Evolutionary conservation across 1,140 invertebrate genomes (phyloP).

Genomic region (Penaeus chinensis): DNA sequence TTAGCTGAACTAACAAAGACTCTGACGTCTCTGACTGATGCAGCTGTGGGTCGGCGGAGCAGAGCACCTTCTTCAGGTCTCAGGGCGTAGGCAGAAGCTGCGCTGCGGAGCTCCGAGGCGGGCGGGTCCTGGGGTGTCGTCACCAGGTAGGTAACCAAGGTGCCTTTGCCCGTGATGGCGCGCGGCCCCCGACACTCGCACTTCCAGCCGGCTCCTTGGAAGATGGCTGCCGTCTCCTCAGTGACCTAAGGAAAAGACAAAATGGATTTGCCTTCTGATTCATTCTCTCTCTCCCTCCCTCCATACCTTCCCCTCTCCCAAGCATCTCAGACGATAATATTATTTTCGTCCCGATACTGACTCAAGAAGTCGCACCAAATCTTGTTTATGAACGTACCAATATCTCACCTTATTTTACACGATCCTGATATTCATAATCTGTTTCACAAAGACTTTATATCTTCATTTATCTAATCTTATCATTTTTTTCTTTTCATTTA

Average conservation of each 20-base stretch:
- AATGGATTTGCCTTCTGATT: not conserved
- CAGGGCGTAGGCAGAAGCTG: slow-evolving; percentile 26
- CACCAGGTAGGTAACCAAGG: slow-evolving; percentile 90
- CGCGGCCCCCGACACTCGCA: slow-evolving; percentile 89
- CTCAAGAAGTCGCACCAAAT: not conserved
- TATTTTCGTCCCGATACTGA: not conserved
- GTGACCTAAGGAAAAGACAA: slow-evolving; percentile 74
- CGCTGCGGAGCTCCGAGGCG: slow-evolving; percentile 13
- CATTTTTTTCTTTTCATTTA: not conserved
- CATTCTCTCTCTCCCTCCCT: not conserved
- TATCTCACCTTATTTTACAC: too few species aligned
- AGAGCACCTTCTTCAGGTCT: slow-evolving; percentile 35
- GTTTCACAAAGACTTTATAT: too few species aligned
- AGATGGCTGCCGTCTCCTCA: slow-evolving; percentile 88
- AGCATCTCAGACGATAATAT: not conserved
- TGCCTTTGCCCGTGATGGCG: slow-evolving; percentile 94
- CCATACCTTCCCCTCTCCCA: slow-evolving; percentile 2
- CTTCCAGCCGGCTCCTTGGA: slow-evolving; percentile 84
- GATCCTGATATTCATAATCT: too few species aligned
- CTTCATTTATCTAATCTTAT: too few species aligned
- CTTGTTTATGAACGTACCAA: not conserved
- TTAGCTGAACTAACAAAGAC: too few species aligned
- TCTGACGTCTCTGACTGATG: too few species aligned
- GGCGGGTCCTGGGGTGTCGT: slow-evolving; percentile 78
- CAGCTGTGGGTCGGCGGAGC: not conserved